These are phyloP conservation scores for Dipodomys stephensi DNA, from an alignment of 2,113 vertebrate species.

Conservation along the genomic window DNA sequence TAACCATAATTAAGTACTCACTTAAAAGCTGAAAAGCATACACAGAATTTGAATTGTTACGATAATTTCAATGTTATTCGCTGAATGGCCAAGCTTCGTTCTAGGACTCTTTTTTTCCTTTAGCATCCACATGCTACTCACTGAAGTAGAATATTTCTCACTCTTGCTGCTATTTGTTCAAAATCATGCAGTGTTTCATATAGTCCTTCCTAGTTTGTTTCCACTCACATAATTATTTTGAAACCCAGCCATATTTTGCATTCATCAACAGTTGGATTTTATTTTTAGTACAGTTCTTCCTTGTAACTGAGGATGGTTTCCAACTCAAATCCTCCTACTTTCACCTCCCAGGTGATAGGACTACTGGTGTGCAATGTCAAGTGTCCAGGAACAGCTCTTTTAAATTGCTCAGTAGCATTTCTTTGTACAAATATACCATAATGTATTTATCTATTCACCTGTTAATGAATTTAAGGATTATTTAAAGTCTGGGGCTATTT, in stretches of 20 bases:
- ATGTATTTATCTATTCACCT: neutral
- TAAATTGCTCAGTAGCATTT: constrained; percentile 35
- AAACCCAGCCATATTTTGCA: constrained; percentile 14
- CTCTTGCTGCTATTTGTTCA: neutral
- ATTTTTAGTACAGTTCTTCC: too few species aligned
- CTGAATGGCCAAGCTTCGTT: neutral
- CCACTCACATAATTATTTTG: constrained; percentile 40
- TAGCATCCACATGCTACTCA: neutral
- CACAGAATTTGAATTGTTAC: neutral
- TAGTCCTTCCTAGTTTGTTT: constrained; percentile 4
- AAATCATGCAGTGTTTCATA: neutral
- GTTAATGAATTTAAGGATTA: neutral
- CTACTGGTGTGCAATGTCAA: too few species aligned
- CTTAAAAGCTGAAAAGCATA: constrained; percentile 31
- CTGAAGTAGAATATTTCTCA: neutral
- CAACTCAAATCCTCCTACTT: too few species aligned
- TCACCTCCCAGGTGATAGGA: too few species aligned
- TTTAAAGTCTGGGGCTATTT: neutral
- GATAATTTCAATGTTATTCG: constrained; percentile 27
- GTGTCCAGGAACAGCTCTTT: neutral
- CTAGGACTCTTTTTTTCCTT: neutral
- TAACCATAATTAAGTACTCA: neutral
- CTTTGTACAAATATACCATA: neutral
- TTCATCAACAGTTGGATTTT: neutral
- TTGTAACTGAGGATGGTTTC: too few species aligned